These are phyloP conservation scores for Pseudorhombus dupliciocellatus DNA, from an alignment of 2,113 vertebrate genomes.

Conservation along the genomic window DNA sequence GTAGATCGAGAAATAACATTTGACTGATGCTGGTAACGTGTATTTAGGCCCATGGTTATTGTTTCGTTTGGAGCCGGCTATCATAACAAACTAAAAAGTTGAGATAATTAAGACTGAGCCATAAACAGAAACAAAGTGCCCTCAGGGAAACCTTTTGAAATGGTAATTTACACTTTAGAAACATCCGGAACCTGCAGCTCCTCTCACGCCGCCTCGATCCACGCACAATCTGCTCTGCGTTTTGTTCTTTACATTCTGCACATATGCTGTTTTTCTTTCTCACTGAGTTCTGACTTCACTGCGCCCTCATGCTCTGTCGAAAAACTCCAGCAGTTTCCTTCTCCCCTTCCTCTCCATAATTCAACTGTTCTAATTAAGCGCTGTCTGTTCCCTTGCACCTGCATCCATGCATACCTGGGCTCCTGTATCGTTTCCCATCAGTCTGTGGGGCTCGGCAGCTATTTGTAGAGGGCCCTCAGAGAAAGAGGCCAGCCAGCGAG, in stretches of 20 bases:
- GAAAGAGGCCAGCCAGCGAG: constrained; percentile 27
- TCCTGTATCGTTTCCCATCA: constrained; percentile 22
- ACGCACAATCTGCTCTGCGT: not conserved
- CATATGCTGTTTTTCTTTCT: not conserved
- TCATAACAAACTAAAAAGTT: not conserved
- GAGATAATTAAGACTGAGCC: not conserved
- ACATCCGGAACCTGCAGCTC: not conserved
- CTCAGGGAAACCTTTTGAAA: not conserved
- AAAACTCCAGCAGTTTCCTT: not conserved
- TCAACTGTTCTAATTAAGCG: not conserved
- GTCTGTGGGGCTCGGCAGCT: constrained; percentile 24
- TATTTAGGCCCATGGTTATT: not conserved
- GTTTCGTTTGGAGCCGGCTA: not conserved
- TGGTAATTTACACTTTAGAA: not conserved
- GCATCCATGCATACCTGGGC: constrained; percentile 10
- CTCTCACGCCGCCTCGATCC: too few species aligned
- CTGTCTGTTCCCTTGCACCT: constrained; percentile 8
- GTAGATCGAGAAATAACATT: too few species aligned
- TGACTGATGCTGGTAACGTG: too few species aligned
- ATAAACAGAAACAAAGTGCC: not conserved
- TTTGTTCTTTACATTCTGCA: not conserved
- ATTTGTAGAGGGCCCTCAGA: constrained; percentile 15
- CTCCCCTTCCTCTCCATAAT: not conserved
- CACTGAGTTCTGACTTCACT: not conserved
- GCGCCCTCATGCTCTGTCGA: not conserved